Evolutionary conservation across 1,140 invertebrate species (phyloP).

Genomic region (Pseudobourletiella spinata): DNA sequence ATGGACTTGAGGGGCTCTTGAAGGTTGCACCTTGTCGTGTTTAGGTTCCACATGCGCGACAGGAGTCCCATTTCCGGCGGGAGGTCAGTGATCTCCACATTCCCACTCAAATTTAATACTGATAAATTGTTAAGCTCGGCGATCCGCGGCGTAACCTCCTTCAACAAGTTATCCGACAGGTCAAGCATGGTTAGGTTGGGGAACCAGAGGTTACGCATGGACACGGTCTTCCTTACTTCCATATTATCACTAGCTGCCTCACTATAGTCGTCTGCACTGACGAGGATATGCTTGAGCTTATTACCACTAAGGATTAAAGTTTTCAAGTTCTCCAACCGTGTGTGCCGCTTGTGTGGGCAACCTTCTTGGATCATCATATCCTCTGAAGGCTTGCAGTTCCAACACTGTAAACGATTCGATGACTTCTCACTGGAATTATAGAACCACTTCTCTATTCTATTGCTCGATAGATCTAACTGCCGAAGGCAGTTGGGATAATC

Average conservation of each 20-base stretch:
- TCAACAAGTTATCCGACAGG: slow-evolving; percentile 77
- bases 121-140: slow-evolving; percentile 79
- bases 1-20: slow-evolving; percentile 85
- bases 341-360: slow-evolving; percentile 72
- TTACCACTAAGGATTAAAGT: slow-evolving; percentile 82
- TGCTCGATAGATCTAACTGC: slow-evolving; percentile 87
- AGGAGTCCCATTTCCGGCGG: slow-evolving; percentile 91
- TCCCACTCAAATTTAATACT: slow-evolving; percentile 87
- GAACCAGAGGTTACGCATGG: slow-evolving; percentile 61
- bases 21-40: slow-evolving; percentile 77
- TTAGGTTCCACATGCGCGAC: slow-evolving; percentile 89
- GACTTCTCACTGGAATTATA: slow-evolving; percentile 14
- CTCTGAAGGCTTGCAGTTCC: slow-evolving; percentile 6
- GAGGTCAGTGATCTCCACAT: slow-evolving; percentile 70
- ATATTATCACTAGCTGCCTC: neutral
- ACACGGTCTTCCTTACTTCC: slow-evolving; percentile 39
- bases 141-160: slow-evolving; percentile 70
- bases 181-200: slow-evolving; percentile 92
- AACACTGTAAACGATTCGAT: slow-evolving; percentile 13
- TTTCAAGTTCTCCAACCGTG: slow-evolving; percentile 65
- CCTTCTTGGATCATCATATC: neutral
- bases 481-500: slow-evolving; percentile 79
- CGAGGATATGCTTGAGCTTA: slow-evolving; percentile 61
- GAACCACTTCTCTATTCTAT: slow-evolving; percentile 71
- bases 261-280: slow-evolving; percentile 10